These are phyloP conservation scores for Ciconia maguari DNA, from an alignment of 2,113 vertebrate genomes.

Conservation along the genomic window DNA sequence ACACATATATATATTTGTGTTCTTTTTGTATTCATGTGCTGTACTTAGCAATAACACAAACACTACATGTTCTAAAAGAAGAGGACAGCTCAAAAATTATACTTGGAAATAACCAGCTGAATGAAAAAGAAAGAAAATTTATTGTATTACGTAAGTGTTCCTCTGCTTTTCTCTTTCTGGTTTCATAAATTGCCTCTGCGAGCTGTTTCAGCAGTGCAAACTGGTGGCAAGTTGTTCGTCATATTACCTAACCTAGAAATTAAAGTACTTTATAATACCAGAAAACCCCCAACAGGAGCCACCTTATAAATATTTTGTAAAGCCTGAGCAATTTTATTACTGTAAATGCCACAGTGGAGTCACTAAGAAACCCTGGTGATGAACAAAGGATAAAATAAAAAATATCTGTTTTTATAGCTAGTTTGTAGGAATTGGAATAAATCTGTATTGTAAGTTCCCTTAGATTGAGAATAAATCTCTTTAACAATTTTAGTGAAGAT, in stretches of 20 bases:
- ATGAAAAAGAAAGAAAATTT: background rate
- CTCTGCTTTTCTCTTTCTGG: background rate
- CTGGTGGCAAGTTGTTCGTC: background rate
- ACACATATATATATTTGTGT: rapidly evolving
- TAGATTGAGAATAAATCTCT: background rate
- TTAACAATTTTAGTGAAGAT: background rate
- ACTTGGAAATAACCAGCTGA: background rate
- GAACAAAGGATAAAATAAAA: background rate
- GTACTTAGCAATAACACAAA: background rate
- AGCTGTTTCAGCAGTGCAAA: background rate
- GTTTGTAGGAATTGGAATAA: background rate
- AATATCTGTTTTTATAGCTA: background rate
- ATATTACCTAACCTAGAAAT: background rate
- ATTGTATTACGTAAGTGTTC: background rate
- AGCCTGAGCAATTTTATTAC: background rate
- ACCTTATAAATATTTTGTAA: background rate
- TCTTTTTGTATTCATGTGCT: background rate
- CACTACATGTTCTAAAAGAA: background rate
- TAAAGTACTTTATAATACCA: background rate
- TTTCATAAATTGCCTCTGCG: background rate
- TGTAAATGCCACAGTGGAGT: background rate
- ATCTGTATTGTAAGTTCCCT: background rate
- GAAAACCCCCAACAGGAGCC: background rate
- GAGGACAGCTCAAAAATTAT: background rate
- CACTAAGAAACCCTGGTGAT: background rate